A percentile compares a stretch with the other conserved stretches of the same genome.
Evolutionary conservation across 2,113 vertebrate genomes (phyloP).

Genomic region (Tachysurus fulvidraco): DNA sequence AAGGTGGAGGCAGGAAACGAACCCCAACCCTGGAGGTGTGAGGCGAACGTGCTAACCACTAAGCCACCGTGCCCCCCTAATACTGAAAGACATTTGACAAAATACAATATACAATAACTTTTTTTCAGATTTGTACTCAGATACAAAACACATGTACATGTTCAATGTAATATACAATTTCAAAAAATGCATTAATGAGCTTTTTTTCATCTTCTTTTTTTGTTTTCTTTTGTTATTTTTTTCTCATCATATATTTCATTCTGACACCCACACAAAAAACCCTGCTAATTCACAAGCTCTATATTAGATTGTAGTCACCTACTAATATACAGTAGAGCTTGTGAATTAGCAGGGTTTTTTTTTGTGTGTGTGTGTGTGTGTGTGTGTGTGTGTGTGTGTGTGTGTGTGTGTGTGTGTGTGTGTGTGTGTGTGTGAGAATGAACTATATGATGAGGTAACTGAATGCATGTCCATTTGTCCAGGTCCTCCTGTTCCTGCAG

Average conservation of each 20-base stretch:
- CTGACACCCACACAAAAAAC: not conserved
- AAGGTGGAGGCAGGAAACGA: too few relatives aligned
- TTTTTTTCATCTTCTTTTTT: not conserved
- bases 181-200: not conserved
- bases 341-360: too few relatives aligned
- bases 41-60: too few relatives aligned
- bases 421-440: too few relatives aligned
- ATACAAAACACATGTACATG: not conserved
- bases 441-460: not conserved
- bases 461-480: not conserved
- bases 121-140: not conserved
- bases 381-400: too few relatives aligned
- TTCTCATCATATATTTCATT: not conserved
- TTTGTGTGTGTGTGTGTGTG: too few relatives aligned
- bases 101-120: not conserved
- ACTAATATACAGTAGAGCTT: too few relatives aligned
- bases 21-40: too few relatives aligned
- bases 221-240: not conserved
- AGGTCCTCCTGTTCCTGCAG: constrained; percentile 69
- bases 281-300: not conserved
- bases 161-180: not conserved
- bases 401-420: too few relatives aligned
- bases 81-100: too few relatives aligned
- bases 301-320: not conserved
- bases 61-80: too few relatives aligned